Evolutionary conservation across 2,113 vertebrate genomes (phyloP).

Genomic region (Hippolais icterina): DNA sequence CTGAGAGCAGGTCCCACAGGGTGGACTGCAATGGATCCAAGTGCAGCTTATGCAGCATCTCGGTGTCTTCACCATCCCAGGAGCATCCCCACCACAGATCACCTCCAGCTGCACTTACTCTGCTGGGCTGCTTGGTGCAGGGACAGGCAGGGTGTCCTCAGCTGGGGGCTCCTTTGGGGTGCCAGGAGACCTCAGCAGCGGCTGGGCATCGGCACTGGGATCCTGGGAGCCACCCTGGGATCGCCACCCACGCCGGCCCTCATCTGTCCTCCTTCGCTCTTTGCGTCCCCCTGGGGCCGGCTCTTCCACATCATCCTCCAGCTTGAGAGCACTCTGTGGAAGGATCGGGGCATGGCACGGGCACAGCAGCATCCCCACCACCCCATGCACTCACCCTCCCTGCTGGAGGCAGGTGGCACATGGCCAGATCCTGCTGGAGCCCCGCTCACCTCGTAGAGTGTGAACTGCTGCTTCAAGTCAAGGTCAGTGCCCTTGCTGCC

Average conservation of each 20-base stretch:
- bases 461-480: slow-evolving; percentile 85
- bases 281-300: slow-evolving; percentile 67
- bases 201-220: neutral
- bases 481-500: slow-evolving; percentile 76
- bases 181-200: neutral
- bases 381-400: neutral
- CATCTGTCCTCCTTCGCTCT: slow-evolving; percentile 85
- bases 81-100: neutral
- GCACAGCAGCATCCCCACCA: neutral
- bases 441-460: slow-evolving; percentile 82
- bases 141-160: neutral
- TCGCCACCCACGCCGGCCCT: slow-evolving; percentile 79
- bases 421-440: neutral
- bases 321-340: slow-evolving; percentile 78
- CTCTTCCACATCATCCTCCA: slow-evolving; percentile 87
- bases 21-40: neutral
- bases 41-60: rapidly evolving
- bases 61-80: neutral
- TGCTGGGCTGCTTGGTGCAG: rapidly evolving
- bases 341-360: neutral
- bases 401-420: neutral
- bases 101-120: neutral
- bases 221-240: slow-evolving; percentile 72
- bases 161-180: neutral
- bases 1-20: neutral